These are phyloP conservation scores for Anoplolepis gracilipes DNA, from an alignment of 1,140 invertebrate species.

Conservation along the genomic window DNA sequence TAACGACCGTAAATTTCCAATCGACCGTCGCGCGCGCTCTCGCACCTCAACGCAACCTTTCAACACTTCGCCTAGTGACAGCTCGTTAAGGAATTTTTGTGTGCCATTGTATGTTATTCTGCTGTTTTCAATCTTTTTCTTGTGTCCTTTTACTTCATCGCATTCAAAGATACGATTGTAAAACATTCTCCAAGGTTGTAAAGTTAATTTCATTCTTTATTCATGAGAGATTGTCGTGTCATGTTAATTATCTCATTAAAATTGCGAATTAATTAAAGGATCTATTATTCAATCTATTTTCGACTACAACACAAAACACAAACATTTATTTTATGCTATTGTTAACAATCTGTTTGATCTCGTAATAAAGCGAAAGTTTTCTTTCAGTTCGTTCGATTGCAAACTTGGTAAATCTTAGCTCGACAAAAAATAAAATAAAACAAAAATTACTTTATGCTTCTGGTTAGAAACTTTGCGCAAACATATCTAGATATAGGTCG, in stretches of 20 bases:
- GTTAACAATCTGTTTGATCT: background rate
- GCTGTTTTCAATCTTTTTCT: background rate
- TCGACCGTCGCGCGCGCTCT: constrained; percentile 33
- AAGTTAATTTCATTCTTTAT: background rate
- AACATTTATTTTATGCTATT: background rate
- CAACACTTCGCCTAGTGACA: constrained; percentile 15
- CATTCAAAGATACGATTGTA: background rate
- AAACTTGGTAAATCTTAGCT: background rate
- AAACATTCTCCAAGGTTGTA: background rate
- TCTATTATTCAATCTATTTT: too few species aligned
- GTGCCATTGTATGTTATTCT: constrained; percentile 21
- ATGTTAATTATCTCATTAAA: background rate
- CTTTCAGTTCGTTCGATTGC: background rate
- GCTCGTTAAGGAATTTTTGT: constrained; percentile 41
- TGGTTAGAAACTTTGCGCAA: constrained; percentile 9
- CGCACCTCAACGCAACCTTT: constrained; percentile 32
- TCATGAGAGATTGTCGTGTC: background rate
- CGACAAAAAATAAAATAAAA: background rate
- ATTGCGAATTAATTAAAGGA: background rate
- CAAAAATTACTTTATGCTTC: background rate
- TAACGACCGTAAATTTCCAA: constrained; percentile 58
- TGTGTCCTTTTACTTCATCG: background rate
- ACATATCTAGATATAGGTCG: background rate
- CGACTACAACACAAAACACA: constrained; percentile 23
- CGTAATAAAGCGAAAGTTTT: background rate